Evolutionary conservation across 1,140 invertebrate genomes (phyloP).

Genomic region (Sycophila sp.): DNA sequence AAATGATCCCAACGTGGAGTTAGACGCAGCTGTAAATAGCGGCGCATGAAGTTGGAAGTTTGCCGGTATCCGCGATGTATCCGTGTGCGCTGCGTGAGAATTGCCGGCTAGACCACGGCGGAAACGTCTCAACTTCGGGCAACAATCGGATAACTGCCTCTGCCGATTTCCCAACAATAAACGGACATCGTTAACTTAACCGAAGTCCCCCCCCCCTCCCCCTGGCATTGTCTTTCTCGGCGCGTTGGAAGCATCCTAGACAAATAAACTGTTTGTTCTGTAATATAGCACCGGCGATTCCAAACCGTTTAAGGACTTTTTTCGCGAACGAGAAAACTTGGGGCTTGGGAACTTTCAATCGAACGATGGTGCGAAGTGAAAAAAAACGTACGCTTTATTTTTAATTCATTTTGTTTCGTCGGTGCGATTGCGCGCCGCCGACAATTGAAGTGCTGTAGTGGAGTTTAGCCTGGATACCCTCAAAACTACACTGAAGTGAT

Average conservation of each 20-base stretch:
- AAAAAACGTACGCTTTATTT: too few species aligned
- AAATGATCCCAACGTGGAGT: too few species aligned
- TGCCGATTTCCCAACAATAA: conserved; percentile 34
- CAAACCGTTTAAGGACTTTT: too few species aligned
- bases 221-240: conserved; percentile 10
- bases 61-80: not conserved
- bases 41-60: conserved; percentile 11
- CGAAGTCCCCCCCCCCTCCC: not conserved
- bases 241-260: conserved; percentile 11
- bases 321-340: too few species aligned
- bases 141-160: conserved; percentile 37
- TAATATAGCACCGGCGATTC: not conserved
- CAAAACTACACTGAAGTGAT: too few species aligned
- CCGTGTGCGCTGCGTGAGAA: conserved; percentile 7
- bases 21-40: not conserved
- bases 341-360: too few species aligned
- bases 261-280: conserved; percentile 8
- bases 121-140: conserved; percentile 14
- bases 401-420: too few species aligned
- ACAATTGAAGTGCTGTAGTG: too few species aligned
- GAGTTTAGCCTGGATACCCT: too few species aligned
- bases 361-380: too few species aligned
- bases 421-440: too few species aligned
- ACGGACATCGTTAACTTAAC: conserved; percentile 22
- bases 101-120: conserved; percentile 2